Evolutionary conservation across 2,113 vertebrate genomes (phyloP), one percentile per base, ranked within the genome.

Genomic region (Thunnus maccoyii): DNA sequence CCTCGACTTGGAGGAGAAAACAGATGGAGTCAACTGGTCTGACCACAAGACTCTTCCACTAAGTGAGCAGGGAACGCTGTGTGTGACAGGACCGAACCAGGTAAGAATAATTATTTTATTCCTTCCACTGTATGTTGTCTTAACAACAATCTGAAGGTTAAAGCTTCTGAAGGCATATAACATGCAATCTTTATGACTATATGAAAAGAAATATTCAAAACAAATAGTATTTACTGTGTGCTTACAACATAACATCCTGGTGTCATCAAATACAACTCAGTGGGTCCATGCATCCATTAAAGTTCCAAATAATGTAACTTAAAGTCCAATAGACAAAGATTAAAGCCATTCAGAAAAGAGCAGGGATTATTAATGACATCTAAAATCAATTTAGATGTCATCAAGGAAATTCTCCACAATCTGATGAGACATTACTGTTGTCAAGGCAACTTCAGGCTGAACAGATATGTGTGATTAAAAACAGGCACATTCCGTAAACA

Each of bases 11-110:
- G 97, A 98, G 56, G 89, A 91, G 72, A 96, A 94, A 60, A 96
- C 94, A 73, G 94, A 95, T 58, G 95, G 95, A 4, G 50, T 78
- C 32, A 88, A 90, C 14, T 96, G 96, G 95, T 92, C 96, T 0
- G 97, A 98, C 76, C 95, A 96, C 73, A 97, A 95, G 91, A 94
- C 94, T 78, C 71, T 95, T 3, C 13, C 96, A 0, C 95, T 93
- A 3, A 65, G 94, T 0, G 97, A 98, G 8, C 89, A 90, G 0
- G 95, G 95, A 0, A 78, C 87, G 0, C 76, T 96, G 46, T 89
- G 96, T 0, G 82, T 93, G 0, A 86, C 89, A 0, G 96, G 96
- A 30, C 83, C 90, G 74, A 96, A 95, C 72, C 97, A 95, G 84
- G 88, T 91, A 60, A 95, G 95, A 94, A 25, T 14, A 1, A 57